phyloP scores from a whole-genome alignment of 2,113 vertebrate genomes.

The Carettochelys insculpta region DNA sequence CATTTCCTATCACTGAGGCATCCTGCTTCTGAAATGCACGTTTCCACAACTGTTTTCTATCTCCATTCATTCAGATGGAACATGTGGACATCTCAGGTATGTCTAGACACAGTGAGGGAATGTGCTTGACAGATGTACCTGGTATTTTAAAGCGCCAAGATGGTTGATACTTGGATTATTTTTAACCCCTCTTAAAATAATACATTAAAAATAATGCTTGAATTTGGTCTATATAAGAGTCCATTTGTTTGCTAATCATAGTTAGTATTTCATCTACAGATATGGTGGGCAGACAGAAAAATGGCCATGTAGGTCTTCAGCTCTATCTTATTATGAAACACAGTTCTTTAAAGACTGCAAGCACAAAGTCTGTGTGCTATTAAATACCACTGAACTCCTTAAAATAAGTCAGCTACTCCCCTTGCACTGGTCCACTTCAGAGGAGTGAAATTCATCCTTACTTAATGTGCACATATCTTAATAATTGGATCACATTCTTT shows the following conservation, averaged over 20 bases:
- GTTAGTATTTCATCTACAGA: not conserved
- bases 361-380: not conserved
- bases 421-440: not conserved
- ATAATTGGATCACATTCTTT: not conserved
- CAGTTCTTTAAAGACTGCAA: not conserved
- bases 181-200: not conserved
- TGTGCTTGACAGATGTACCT: not conserved
- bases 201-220: not conserved
- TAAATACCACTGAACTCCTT: not conserved
- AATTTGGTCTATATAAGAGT: not conserved
- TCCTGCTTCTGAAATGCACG: not conserved
- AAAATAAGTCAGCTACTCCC: not conserved
- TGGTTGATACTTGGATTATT: not conserved
- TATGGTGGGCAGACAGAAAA: not conserved
- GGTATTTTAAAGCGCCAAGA: fast-evolving
- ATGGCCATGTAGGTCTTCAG: fast-evolving
- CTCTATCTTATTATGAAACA: not conserved
- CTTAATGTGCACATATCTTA: not conserved
- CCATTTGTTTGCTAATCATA: not conserved
- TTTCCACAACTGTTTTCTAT: not conserved
- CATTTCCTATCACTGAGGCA: not conserved
- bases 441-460: not conserved
- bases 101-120: not conserved
- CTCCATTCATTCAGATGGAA: not conserved
- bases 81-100: not conserved